These are phyloP conservation scores for Eueremaeus valkanovi DNA, from an alignment of 2,888 invertebrate genomes.

Conservation along the genomic window DNA sequence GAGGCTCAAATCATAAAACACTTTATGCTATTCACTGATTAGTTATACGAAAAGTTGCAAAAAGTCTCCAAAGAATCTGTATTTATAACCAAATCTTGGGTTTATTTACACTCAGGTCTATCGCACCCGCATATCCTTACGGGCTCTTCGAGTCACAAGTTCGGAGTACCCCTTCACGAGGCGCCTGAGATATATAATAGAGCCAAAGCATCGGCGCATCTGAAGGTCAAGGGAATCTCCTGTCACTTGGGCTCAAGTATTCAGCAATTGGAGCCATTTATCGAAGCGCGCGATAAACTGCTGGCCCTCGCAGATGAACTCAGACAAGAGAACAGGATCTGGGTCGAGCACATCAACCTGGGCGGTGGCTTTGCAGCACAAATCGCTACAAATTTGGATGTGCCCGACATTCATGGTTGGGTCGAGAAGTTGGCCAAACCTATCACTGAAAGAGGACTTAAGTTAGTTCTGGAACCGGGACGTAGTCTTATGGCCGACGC, in stretches of 20 bases:
- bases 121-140: conserved; percentile 53
- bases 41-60: too few relatives aligned
- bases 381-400: conserved; percentile 17
- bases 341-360: conserved; percentile 40
- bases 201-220: conserved; percentile 44
- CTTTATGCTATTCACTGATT: too few relatives aligned
- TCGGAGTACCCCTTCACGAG: conserved; percentile 51
- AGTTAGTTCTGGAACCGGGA: conserved; percentile 54
- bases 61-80: too few relatives aligned
- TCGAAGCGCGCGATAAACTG: conserved; percentile 45
- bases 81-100: too few relatives aligned
- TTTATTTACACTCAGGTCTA: conserved; percentile 44
- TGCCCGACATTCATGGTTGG: conserved; percentile 44
- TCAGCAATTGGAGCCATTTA: conserved; percentile 48
- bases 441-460: conserved; percentile 48
- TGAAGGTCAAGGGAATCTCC: conserved; percentile 53
- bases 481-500: conserved; percentile 52
- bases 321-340: conserved; percentile 36
- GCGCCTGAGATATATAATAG: conserved; percentile 48
- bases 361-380: conserved; percentile 43
- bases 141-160: conserved; percentile 51
- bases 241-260: conserved; percentile 53
- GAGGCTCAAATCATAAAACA: too few relatives aligned
- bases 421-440: conserved; percentile 47
- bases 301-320: conserved; percentile 40